These are phyloP conservation scores for Strigamia transsilvanica DNA, from an alignment of 2,888 invertebrate genomes.

Conservation along the genomic window DNA sequence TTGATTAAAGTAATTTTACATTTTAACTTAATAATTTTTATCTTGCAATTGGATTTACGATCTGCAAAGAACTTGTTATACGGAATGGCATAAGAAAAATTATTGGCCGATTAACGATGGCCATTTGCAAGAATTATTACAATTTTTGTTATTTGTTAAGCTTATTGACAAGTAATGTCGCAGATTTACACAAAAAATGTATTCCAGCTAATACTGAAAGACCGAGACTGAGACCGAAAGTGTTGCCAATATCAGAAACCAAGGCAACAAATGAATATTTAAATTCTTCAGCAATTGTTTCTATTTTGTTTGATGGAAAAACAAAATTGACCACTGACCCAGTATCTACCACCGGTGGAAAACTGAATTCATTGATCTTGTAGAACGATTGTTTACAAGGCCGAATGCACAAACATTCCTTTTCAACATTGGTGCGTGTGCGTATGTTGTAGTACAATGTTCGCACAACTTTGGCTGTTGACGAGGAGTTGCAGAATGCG, in stretches of 20 bases:
- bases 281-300: neutral
- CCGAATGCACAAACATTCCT: neutral
- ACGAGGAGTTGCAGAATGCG: no score
- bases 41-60: no score
- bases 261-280: neutral
- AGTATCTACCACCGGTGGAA: neutral
- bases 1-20: no score
- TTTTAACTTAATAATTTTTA: no score
- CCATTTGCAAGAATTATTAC: no score
- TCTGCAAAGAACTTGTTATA: no score
- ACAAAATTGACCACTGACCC: neutral
- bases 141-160: no score
- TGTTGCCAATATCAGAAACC: neutral
- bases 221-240: neutral
- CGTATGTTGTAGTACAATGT: no score
- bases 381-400: neutral
- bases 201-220: neutral
- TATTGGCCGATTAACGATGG: no score
- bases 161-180: no score
- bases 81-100: no score
- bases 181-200: neutral
- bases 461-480: no score
- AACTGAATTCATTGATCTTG: neutral
- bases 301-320: neutral
- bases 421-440: neutral